Percentiles rank a stretch among this genome's conserved stretches.
phyloP scores from a whole-genome alignment of 2,113 vertebrate genomes.

The Caranx melampygus region DNA sequence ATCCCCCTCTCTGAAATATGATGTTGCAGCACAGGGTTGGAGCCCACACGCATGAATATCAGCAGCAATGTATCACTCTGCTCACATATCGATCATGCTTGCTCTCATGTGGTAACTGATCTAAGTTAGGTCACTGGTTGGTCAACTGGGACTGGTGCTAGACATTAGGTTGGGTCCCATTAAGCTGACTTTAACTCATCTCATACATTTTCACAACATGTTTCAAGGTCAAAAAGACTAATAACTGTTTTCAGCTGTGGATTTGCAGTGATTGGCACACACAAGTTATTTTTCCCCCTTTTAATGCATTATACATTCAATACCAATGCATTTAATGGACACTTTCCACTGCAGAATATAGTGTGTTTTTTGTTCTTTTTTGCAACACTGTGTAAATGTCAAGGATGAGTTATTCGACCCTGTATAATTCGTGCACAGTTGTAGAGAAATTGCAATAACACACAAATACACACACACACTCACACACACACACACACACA shows the following conservation, averaged over 20 bases:
- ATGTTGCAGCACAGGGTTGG: neutral
- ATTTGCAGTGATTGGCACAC: constrained; percentile 7
- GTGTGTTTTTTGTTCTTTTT: neutral
- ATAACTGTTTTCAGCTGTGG: constrained; percentile 1
- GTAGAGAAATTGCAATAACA: neutral
- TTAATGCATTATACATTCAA: neutral
- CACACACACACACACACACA: no score
- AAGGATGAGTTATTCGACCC: no score
- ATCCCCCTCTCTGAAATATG: constrained; percentile 11
- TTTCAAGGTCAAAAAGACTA: constrained; percentile 39
- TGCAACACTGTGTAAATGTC: neutral
- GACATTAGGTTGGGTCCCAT: neutral
- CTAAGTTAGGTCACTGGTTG: constrained; percentile 3
- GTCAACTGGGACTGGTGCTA: neutral
- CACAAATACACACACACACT: no score
- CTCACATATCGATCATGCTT: constrained; percentile 12
- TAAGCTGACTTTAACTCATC: constrained; percentile 12
- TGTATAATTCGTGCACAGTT: neutral
- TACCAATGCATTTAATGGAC: neutral
- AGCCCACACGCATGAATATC: constrained; percentile 24
- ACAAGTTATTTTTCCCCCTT: neutral
- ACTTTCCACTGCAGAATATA: no score
- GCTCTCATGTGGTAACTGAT: neutral
- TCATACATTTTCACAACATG: neutral
- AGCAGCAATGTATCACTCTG: neutral